Conservation (phyloP, 64 coral and sea anemone genomes). For the Trachythela sp. region DNA sequence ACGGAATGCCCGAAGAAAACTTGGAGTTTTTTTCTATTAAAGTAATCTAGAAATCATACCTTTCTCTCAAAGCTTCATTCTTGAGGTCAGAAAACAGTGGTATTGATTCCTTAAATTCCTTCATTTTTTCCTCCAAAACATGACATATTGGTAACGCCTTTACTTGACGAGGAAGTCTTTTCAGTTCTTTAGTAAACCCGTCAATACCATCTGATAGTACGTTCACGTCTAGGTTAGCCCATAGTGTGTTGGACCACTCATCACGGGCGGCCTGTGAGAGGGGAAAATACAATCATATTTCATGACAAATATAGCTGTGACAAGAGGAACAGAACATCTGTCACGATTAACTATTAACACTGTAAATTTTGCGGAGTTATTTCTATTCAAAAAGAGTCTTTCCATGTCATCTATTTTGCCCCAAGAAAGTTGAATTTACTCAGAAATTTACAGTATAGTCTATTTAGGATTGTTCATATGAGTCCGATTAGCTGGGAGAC, state of each 20-base stretch:
- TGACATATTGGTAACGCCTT: slow-evolving; percentile 89
- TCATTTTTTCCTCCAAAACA: slow-evolving; percentile 97
- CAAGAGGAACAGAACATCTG: too few species aligned
- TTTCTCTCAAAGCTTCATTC: slow-evolving; percentile 92
- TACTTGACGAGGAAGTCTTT: slow-evolving; percentile 75
- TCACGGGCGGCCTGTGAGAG: slow-evolving; percentile 71
- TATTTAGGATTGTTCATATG: too few species aligned
- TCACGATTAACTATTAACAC: too few species aligned
- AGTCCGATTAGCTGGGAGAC: too few species aligned
- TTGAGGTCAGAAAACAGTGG: slow-evolving; percentile 97
- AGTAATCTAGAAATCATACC: too few species aligned
- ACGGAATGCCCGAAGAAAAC: too few species aligned
- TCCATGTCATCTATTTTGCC: too few species aligned
- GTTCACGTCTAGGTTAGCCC: slow-evolving; percentile 93
- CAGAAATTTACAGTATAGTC: too few species aligned
- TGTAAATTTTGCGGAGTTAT: too few species aligned
- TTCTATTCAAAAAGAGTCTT: too few species aligned
- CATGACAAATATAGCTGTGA: not conserved
- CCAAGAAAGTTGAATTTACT: too few species aligned
- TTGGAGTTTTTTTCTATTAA: too few species aligned
- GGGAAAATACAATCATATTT: not conserved
- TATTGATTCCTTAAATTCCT: slow-evolving; percentile 98
- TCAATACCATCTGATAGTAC: slow-evolving; percentile 96
- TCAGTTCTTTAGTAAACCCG: slow-evolving; percentile 74
- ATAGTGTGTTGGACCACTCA: slow-evolving; percentile 95